A percentile compares a stretch with the other conserved stretches of the same genome.
phyloP scores from a whole-genome alignment of 92 coral and sea anemone genomes.

The Metridium senile region DNA sequence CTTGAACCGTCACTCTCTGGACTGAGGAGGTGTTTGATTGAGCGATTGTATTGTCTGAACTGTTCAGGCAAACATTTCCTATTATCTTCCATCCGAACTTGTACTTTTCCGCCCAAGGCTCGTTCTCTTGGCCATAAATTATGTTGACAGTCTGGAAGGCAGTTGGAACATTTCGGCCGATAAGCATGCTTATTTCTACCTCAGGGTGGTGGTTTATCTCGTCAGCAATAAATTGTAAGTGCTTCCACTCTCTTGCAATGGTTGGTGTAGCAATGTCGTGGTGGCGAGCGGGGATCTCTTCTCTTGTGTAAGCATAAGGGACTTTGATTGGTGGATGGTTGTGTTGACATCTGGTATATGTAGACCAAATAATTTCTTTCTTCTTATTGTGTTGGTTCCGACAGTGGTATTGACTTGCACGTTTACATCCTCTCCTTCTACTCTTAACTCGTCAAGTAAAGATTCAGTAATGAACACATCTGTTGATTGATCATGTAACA shows the following conservation, averaged over 20 bases:
- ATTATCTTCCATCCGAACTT: conserved; percentile 63
- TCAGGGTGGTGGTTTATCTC: conserved; percentile 51
- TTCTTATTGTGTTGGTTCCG: conserved; percentile 50
- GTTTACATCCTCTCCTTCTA: conserved; percentile 52
- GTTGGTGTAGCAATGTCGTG: conserved; percentile 66
- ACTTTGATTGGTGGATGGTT: conserved; percentile 30
- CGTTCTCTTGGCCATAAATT: conserved; percentile 57
- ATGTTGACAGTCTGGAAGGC: conserved; percentile 36
- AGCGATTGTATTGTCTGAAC: not conserved
- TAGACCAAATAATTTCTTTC: conserved; percentile 29
- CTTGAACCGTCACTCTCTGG: not conserved
- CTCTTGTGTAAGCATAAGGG: conserved; percentile 38
- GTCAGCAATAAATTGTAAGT: conserved; percentile 33
- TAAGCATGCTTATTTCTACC: conserved; percentile 29
- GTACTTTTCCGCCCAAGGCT: conserved; percentile 79
- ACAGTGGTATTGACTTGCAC: conserved; percentile 52
- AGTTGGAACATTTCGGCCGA: conserved; percentile 34
- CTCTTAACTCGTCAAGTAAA: conserved; percentile 28
- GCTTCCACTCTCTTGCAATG: conserved; percentile 59
- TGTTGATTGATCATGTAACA: conserved; percentile 71
- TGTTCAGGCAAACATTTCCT: conserved; percentile 40
- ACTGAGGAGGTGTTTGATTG: not conserved
- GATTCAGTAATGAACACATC: conserved; percentile 62
- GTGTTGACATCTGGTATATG: conserved; percentile 29
- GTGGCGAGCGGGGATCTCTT: conserved; percentile 45